A percentile compares a stretch with the other conserved stretches of the same genome.
Evolutionary conservation across 1,140 invertebrate species (phyloP).

Genomic region (Bombus impatiens): DNA sequence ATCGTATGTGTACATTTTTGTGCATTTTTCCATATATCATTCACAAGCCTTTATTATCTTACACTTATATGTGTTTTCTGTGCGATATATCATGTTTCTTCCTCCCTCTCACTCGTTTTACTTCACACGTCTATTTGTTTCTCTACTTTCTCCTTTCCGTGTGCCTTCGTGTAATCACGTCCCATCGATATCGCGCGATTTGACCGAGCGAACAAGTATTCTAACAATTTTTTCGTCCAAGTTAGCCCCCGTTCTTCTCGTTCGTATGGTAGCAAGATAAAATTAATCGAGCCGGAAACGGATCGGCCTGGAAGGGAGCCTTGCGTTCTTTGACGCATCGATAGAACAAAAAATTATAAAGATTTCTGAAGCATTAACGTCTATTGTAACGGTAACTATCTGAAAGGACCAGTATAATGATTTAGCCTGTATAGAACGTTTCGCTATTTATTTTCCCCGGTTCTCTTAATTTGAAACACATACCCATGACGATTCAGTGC

Average conservation of each 20-base stretch:
- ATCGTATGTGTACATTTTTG: constrained; percentile 41
- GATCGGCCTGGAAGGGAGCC: constrained; percentile 54
- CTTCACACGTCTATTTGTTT: constrained; percentile 37
- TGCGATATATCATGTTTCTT: constrained; percentile 48
- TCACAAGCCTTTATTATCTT: constrained; percentile 27
- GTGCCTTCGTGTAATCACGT: constrained; percentile 31
- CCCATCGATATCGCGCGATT: constrained; percentile 71
- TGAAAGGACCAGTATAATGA: background rate
- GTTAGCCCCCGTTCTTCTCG: constrained; percentile 2
- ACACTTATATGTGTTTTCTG: constrained; percentile 34
- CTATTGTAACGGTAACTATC: background rate
- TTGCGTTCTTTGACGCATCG: background rate
- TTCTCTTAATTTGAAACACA: background rate
- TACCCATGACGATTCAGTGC: background rate
- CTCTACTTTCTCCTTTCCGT: background rate
- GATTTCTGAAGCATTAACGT: background rate
- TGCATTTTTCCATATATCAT: constrained; percentile 35
- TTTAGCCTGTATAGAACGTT: background rate
- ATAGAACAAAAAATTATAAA: background rate
- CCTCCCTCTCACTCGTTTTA: constrained; percentile 44
- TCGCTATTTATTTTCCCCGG: background rate
- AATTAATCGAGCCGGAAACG: constrained; percentile 28
- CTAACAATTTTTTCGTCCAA: constrained; percentile 15
- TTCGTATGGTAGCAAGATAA: background rate
- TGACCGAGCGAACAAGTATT: constrained; percentile 77